Evolutionary conservation across 2,888 invertebrate genomes (phyloP).

Genomic region (Noctua fimbriata): DNA sequence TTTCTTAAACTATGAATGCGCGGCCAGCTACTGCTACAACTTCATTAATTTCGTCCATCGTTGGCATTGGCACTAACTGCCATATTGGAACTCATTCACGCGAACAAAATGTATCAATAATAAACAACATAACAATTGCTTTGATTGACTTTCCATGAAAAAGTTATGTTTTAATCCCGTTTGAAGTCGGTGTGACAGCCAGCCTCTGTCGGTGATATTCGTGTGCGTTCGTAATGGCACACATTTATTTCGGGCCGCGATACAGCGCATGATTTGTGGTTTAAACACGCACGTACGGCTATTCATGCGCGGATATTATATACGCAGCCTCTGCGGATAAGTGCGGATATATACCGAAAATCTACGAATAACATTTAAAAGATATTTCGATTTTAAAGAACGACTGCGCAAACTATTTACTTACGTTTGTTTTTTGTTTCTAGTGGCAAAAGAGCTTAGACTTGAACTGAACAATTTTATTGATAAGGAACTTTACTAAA

Average conservation of each 20-base stretch:
- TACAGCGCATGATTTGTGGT: constrained; percentile 70
- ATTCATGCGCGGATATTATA: constrained; percentile 48
- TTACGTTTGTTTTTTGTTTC: neutral
- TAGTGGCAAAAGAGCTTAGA: neutral
- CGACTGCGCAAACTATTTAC: neutral
- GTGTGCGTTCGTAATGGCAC: constrained; percentile 61
- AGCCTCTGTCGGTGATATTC: constrained; percentile 47
- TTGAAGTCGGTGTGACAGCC: constrained; percentile 35
- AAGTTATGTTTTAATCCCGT: neutral
- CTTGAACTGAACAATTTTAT: neutral
- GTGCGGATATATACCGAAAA: constrained; percentile 26
- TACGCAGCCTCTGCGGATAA: constrained; percentile 40
- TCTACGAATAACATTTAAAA: neutral
- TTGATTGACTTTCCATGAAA: constrained; percentile 1
- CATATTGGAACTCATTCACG: neutral
- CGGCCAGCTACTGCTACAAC: neutral
- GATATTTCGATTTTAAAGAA: neutral
- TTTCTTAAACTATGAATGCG: neutral
- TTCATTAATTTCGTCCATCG: neutral
- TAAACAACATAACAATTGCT: neutral
- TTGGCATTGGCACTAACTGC: neutral
- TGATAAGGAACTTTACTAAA: neutral
- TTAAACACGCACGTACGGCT: constrained; percentile 56
- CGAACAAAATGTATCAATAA: neutral
- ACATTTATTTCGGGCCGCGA: constrained; percentile 68